Conservation (phyloP, 1,140 invertebrate species). For the Drosophila kohkoa region DNA sequence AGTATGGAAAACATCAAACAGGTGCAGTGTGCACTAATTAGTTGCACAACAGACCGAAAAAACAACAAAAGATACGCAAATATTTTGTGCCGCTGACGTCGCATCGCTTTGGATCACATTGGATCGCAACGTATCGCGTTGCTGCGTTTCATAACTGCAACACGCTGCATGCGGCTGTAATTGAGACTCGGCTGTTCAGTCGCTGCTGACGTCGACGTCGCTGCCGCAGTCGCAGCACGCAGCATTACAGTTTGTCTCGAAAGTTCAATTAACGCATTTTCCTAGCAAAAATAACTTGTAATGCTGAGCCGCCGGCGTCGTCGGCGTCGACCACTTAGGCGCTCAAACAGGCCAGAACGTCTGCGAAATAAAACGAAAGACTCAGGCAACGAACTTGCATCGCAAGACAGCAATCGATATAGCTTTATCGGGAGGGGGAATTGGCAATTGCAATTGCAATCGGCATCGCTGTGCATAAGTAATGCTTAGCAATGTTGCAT, state of each 20-base stretch:
- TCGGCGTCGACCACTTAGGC: conserved; percentile 57
- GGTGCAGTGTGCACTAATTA: conserved; percentile 80
- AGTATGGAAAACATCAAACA: conserved; percentile 45
- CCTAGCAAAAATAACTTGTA: conserved; percentile 48
- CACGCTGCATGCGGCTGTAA: conserved; percentile 14
- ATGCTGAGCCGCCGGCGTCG: conserved; percentile 12
- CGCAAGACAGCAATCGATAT: conserved; percentile 27
- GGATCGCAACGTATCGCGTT: conserved; percentile 18
- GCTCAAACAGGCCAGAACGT: conserved; percentile 82
- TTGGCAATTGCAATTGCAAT: conserved; percentile 7
- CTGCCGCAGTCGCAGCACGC: conserved; percentile 30
- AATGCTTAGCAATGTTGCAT: conserved; percentile 43
- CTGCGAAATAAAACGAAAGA: conserved; percentile 70
- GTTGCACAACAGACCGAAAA: conserved; percentile 82
- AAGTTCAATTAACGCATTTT: conserved; percentile 81
- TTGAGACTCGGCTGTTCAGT: conserved; percentile 20
- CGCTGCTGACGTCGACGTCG: background rate
- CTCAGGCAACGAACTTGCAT: conserved; percentile 78
- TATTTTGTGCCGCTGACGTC: conserved; percentile 52
- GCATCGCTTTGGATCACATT: conserved; percentile 17
- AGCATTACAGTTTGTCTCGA: conserved; percentile 78
- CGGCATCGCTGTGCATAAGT: conserved; percentile 20
- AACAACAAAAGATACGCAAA: conserved; percentile 82
- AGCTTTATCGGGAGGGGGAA: background rate
- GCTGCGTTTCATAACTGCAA: conserved; percentile 64